A percentile compares a stretch with the other conserved stretches of the same genome.
Evolutionary conservation across 2,113 vertebrate genomes (phyloP).

Genomic region (Chiloscyllium plagiosum): DNA sequence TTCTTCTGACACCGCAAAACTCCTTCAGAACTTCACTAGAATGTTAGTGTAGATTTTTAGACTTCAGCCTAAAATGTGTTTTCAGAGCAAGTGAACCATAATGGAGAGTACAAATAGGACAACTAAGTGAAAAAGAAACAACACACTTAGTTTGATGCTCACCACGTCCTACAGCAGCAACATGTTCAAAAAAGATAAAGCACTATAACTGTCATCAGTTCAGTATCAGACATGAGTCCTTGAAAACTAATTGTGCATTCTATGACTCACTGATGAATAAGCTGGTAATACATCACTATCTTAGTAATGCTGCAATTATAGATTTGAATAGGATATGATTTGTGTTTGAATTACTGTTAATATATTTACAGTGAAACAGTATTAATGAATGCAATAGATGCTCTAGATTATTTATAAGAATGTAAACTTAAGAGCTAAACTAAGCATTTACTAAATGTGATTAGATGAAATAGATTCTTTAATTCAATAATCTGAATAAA

Average conservation of each 20-base stretch:
- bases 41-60: not conserved
- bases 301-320: not conserved
- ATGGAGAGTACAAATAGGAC: not conserved
- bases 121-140: not conserved
- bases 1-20: too few species aligned
- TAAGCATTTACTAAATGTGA: not conserved
- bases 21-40: too few species aligned
- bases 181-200: not conserved
- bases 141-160: not conserved
- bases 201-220: not conserved
- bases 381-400: not conserved
- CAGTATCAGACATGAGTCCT: not conserved
- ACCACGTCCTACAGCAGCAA: not conserved
- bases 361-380: not conserved
- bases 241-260: not conserved
- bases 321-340: not conserved
- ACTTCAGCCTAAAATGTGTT: not conserved
- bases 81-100: not conserved
- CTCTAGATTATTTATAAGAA: not conserved
- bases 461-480: not conserved
- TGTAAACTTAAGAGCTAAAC: not conserved
- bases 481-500: not conserved
- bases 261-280: constrained; percentile 1
- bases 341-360: constrained; percentile 8
- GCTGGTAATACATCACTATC: too few species aligned